phyloP scores from a whole-genome alignment of 2,797 vertebrate species.

The Sus cebifrons region DNA sequence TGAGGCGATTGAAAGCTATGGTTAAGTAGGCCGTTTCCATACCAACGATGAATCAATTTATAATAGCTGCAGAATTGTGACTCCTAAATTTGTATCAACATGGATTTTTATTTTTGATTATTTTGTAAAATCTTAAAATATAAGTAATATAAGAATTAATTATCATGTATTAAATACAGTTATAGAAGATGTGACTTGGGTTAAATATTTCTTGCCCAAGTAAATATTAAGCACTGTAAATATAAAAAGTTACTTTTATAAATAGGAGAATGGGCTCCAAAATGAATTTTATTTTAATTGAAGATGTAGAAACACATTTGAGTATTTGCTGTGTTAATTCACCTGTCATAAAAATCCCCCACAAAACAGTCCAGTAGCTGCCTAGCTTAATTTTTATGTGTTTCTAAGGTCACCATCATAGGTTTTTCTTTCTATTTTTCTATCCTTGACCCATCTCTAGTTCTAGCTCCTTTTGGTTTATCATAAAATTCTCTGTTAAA shows the following conservation, averaged over 20 bases:
- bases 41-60: not conserved
- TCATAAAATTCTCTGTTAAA: slow-evolving; percentile 27
- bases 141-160: not conserved
- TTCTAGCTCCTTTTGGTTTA: slow-evolving; percentile 1
- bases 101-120: slow-evolving; percentile 18
- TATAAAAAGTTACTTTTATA: slow-evolving; percentile 17
- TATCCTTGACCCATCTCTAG: not conserved
- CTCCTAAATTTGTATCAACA: not conserved
- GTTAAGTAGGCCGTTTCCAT: not conserved
- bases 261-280: not conserved
- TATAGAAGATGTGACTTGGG: not conserved
- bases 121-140: slow-evolving; percentile 40
- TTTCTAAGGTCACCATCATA: not conserved
- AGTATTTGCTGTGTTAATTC: not conserved
- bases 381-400: not conserved
- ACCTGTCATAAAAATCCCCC: slow-evolving; percentile 21
- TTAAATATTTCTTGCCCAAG: slow-evolving; percentile 22
- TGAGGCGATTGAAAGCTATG: not conserved
- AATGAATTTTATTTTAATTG: slow-evolving; percentile 50
- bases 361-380: not conserved
- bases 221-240: slow-evolving; percentile 41
- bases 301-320: not conserved
- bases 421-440: not conserved
- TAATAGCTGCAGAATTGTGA: not conserved
- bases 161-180: not conserved